phyloP scores from a whole-genome alignment of 1,140 invertebrate species.

The Drosophila gunungcola region DNA sequence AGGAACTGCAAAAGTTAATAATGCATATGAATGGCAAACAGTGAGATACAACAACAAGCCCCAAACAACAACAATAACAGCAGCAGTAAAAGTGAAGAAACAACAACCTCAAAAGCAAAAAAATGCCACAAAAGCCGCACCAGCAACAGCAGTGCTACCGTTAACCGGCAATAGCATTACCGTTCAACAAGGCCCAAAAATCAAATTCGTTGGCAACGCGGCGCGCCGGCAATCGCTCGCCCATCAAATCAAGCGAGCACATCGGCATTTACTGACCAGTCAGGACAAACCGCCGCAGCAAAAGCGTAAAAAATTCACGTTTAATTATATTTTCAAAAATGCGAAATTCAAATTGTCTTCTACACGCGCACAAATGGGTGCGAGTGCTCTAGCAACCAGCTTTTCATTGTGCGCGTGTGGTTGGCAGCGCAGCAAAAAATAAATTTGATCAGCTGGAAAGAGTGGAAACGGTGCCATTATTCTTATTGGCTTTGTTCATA shows the following conservation, averaged over 20 bases:
- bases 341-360: slow-evolving; percentile 1
- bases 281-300: slow-evolving; percentile 64
- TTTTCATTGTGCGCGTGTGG: slow-evolving; percentile 3
- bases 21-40: slow-evolving; percentile 82
- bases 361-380: background rate
- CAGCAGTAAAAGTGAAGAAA: slow-evolving; percentile 32
- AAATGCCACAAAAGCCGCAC: slow-evolving; percentile 42
- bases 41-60: slow-evolving; percentile 71
- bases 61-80: slow-evolving; percentile 38
- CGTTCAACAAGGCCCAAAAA: slow-evolving; percentile 32
- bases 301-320: slow-evolving; percentile 48
- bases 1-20: slow-evolving; percentile 80
- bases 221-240: slow-evolving; percentile 66
- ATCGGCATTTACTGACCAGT: slow-evolving; percentile 80
- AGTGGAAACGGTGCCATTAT: background rate
- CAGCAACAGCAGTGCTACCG: slow-evolving; percentile 16
- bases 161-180: slow-evolving; percentile 30
- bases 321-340: slow-evolving; percentile 1
- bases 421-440: slow-evolving; percentile 4
- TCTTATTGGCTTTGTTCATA: background rate
- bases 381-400: slow-evolving; percentile 10
- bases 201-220: slow-evolving; percentile 62
- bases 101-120: slow-evolving; percentile 33
- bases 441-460: too few species aligned
- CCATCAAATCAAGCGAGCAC: slow-evolving; percentile 79